Base-by-base conservation (phyloP, 2,888 invertebrate genomes). In the Scrobipalpa costella region DNA sequence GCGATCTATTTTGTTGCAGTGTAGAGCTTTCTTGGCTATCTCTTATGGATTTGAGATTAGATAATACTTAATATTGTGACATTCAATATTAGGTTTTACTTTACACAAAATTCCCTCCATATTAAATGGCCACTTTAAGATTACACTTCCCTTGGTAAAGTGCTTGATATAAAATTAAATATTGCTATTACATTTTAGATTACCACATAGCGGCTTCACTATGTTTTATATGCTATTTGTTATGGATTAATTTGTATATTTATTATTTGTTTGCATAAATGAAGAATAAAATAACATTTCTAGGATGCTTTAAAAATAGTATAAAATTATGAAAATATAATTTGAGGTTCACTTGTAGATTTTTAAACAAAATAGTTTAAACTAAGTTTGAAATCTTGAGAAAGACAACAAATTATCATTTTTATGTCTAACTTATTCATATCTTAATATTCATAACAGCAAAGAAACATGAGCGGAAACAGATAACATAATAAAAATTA, bases 401-500 rank as follows among this genome's bases (percentile, higher is more conserved):
- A 27, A 27, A 2, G 27, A 27, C 2, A 27, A 27, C 27, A 27
- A 27, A 27, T 27, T 27, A 27, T 27, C 2, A 27, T 27, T 27
- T 27, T 27, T 27, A 27, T 27, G 27, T 2, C 5, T 27, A 27
- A 27, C 27, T 27, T 27, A 27, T 27, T 27, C 27, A 27, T 27
- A 27, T 27, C 27, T 27, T 27, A 3, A 27, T 27, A 27, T 27
- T 27, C 27, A 27, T 27, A 27, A 27, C 27, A 27, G 63, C 62
- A 63, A 68, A 63, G 33, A 66, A 66, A 67, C 62, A 63, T 62
- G 65, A 60, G 47, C 63, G 66, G 65, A 68, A 66, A 69, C 69
- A 69, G 67, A 64, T 68, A 67, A 69, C 69, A 69, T 63, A 62
- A 40, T 60, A 21, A 55, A 58, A 73, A 70, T 67, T 70, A 72